Base-by-base conservation (phyloP, 1,140 invertebrate species). In the Andricus grossulariae region DNA sequence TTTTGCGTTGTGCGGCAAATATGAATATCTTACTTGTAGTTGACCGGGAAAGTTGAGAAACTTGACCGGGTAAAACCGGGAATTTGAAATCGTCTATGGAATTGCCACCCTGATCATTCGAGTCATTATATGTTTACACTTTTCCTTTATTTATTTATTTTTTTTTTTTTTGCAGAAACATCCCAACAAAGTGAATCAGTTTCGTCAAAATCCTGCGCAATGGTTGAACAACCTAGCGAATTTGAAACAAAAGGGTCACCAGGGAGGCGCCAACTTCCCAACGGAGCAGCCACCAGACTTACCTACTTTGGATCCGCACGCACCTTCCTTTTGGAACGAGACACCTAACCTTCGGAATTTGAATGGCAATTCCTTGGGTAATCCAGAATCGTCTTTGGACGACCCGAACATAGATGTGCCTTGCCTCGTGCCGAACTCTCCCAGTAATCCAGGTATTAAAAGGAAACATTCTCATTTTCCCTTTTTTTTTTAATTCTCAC, bases 101-200 rank as follows among this genome's bases (percentile, higher is more conserved):
- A n/a, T n/a, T n/a, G n/a, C n/a, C n/a, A n/a, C n/a, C n/a, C n/a
- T n/a, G n/a, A n/a, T 19, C 71, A 79, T 60, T 71, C 73, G 52
- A 73, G 75, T 50, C 74, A 25, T 49, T 13, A 21, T 57, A 25
- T 74, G 82, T 71, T 70, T 51, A 21, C n/a, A 73, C 2, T 72
- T 72, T 71, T 39, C 72, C 45, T 49, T 70, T 80, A 25, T 32
- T 32, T 32, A 2, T 11, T 45, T 11, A 45, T 45, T 1, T 45
- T 45, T 45, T 45, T 10, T 45, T 45, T 45, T 11, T 10, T 45
- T 91, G 54, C 92, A 97, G 94, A 98, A 98, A 93, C 95, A 97
- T 92, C 97, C 97, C 45, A 92, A 97, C 81, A 98, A 97, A 93
- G 94, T 96, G 84, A 96, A 95, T 57, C 96, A 97, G 86, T 96